phyloP scores from a whole-genome alignment of 2,888 invertebrate species.

The Miltochrista miniata region DNA sequence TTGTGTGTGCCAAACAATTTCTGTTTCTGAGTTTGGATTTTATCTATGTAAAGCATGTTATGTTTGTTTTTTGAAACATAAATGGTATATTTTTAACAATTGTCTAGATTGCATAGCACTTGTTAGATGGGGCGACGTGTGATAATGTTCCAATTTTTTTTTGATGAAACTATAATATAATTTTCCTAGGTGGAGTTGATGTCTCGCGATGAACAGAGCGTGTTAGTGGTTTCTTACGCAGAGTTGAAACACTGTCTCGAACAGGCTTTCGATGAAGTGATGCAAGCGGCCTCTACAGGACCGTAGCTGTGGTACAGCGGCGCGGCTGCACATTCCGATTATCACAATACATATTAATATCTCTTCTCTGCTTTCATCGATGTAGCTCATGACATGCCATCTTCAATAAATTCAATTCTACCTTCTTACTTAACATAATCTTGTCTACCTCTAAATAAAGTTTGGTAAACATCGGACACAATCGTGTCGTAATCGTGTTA shows the following conservation, averaged over 20 bases:
- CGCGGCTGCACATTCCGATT: constrained; percentile 33
- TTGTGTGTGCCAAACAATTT: no score
- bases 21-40: no score
- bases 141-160: neutral
- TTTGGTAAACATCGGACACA: no score
- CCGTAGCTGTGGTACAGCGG: constrained; percentile 23
- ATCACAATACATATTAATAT: constrained; percentile 18
- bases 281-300: constrained; percentile 69
- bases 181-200: constrained; percentile 91
- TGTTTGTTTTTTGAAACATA: no score
- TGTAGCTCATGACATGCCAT: constrained; percentile 19
- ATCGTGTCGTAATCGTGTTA: no score
- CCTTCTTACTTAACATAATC: constrained; percentile 8
- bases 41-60: no score
- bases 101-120: no score
- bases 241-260: constrained; percentile 98
- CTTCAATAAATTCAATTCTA: constrained; percentile 4
- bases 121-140: neutral
- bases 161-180: neutral
- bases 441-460: no score
- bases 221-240: constrained; percentile 96
- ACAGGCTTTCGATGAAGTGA: constrained; percentile 94
- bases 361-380: constrained; percentile 22
- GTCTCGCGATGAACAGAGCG: constrained; percentile 98
- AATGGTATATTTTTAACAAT: no score